Evolutionary conservation across 1,140 invertebrate species (phyloP), one percentile per base, ranked within the genome.

Genomic region (Macrosteles quadrilineatus): DNA sequence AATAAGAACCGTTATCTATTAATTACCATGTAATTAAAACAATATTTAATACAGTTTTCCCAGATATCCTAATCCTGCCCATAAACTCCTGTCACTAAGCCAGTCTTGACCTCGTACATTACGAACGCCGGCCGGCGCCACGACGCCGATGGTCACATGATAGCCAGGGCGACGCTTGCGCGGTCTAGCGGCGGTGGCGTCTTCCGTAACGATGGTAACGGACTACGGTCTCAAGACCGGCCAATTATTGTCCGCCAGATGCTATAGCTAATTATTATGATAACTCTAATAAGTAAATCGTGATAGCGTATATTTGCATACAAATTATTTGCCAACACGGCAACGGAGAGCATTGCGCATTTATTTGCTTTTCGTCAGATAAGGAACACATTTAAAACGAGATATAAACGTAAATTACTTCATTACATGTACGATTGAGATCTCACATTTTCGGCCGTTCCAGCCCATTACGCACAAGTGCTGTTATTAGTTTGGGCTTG

Each of bases 271-370:
- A 50, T 50, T 50, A 50, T 50, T 50, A 21, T 21, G 47, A 50
- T 50, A 50, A 50, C 47, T 50, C 47, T 50, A 50, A 50, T 50
- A 50, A 50, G 47, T 50, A n/a, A 50, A 50, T 50, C 47, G 47
- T 50, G 47, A 21, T 21, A 50, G 47, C 21, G 14, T 4, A 21
- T 50, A 50, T 50, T 50, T 50, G 47, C 47, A 50, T 50, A 50
- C 47, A 50, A 50, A 50, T 50, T 50, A 50, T 50, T 50, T 50
- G 47, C 47, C 47, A 50, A 50, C 47, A 50, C 47, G 47, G 14
- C 47, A 50, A 21, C 47, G 21, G 47, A 21, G 47, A 50, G 47
- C 47, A 9, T 50, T 19, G 21, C 47, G 47, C 47, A 50, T 50
- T 50, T 50, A 50, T 50, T 50, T 50, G n/a, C 47, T 50, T 50